phyloP scores from a whole-genome alignment of 1,140 invertebrate genomes.

The Heliconius hermathena region DNA sequence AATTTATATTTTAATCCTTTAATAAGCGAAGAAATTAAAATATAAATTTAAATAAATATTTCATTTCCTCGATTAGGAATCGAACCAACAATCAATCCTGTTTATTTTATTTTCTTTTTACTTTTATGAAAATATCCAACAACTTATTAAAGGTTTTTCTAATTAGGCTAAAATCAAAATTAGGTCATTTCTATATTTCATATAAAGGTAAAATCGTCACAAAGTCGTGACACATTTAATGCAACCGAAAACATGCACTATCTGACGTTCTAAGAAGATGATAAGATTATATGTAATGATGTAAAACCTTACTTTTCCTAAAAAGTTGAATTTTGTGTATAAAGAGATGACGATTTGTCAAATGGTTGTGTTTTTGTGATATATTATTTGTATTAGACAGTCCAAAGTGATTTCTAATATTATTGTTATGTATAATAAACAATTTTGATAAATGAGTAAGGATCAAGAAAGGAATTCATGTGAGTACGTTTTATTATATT shows the following conservation, averaged over 20 bases:
- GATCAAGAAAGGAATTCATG: not conserved
- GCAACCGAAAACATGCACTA: slow-evolving; percentile 11
- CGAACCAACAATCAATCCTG: too few relatives aligned
- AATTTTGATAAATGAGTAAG: not conserved
- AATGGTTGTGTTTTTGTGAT: not conserved
- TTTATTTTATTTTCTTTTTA: too few relatives aligned
- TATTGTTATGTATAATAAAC: too few relatives aligned
- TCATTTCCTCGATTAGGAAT: too few relatives aligned
- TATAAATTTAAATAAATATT: not conserved
- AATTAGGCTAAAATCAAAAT: too few relatives aligned
- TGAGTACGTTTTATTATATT: not conserved
- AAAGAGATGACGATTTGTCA: not conserved
- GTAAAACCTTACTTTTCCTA: not conserved
- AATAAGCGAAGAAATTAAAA: too few relatives aligned
- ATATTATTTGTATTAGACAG: not conserved
- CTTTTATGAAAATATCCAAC: too few relatives aligned
- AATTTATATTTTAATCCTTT: too few relatives aligned
- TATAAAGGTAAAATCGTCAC: not conserved
- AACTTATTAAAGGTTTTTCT: too few relatives aligned
- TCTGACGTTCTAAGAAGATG: slow-evolving; percentile 16
- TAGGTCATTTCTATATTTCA: too few relatives aligned
- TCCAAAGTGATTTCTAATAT: too few relatives aligned
- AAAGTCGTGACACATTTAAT: slow-evolving; percentile 4
- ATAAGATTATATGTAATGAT: slow-evolving; percentile 23
- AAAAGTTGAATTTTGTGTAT: not conserved